Evolutionary conservation across 1,140 invertebrate genomes (phyloP).

Genomic region (Antheraea pernyi): DNA sequence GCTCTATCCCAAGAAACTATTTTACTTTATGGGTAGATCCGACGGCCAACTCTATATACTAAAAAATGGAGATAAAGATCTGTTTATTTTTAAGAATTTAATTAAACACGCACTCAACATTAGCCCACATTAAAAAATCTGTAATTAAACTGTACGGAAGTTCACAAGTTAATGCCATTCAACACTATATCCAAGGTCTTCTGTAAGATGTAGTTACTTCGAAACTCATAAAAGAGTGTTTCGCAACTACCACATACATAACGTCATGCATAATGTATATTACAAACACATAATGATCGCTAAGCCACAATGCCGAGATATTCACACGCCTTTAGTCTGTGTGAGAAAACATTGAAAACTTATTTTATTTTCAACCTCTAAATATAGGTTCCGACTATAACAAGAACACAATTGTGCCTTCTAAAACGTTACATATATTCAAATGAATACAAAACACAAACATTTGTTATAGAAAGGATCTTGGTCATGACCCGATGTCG

Average conservation of each 20-base stretch:
- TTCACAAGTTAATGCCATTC: conserved; percentile 25
- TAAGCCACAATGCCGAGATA: conserved; percentile 57
- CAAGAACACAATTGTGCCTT: background rate
- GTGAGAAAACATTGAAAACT: conserved; percentile 48
- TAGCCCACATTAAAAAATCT: background rate
- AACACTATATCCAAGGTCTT: conserved; percentile 50
- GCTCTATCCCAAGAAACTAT: background rate
- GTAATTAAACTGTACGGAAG: background rate
- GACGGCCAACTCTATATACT: background rate
- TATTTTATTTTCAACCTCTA: conserved; percentile 21
- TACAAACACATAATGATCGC: conserved; percentile 50
- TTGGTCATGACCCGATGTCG: too few relatives aligned
- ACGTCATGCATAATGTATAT: conserved; percentile 34
- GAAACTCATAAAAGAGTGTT: conserved; percentile 40
- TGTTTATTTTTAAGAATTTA: background rate
- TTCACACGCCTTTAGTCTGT: conserved; percentile 58
- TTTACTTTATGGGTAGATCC: background rate
- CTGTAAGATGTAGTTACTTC: conserved; percentile 8
- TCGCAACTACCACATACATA: conserved; percentile 43
- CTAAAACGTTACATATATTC: too few relatives aligned
- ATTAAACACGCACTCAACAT: background rate
- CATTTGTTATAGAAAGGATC: too few relatives aligned
- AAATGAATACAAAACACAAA: too few relatives aligned
- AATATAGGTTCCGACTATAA: conserved; percentile 11
- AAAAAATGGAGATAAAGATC: too few relatives aligned